Evolutionary conservation across 2,888 invertebrate species (phyloP).

Genomic region (Erebia palarica): DNA sequence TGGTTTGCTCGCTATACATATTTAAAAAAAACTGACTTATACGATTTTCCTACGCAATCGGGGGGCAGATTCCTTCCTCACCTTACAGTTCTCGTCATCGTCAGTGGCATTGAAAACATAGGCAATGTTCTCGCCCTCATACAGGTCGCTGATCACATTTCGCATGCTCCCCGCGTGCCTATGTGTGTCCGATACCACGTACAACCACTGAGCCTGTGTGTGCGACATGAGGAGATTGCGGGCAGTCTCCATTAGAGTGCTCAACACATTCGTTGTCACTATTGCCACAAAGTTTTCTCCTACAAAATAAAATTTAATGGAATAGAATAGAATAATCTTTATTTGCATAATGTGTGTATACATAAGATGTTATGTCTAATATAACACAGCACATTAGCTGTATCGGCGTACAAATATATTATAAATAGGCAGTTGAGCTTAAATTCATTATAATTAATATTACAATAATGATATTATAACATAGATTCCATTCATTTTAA

Average conservation of each 20-base stretch:
- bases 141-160: constrained; percentile 81
- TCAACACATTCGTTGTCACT: constrained; percentile 83
- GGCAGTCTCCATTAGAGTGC: constrained; percentile 86
- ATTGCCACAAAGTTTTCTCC: constrained; percentile 84
- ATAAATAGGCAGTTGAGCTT: too few species aligned
- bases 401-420: too few species aligned
- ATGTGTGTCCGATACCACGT: constrained; percentile 85
- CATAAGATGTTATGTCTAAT: too few species aligned
- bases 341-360: too few species aligned
- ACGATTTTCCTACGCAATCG: too few species aligned
- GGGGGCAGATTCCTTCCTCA: constrained; percentile 46
- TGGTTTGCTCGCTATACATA: too few species aligned
- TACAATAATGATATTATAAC: too few species aligned
- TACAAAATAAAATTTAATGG: constrained; percentile 48
- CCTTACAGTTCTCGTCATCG: constrained; percentile 77
- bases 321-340: too few species aligned
- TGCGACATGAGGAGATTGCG: constrained; percentile 85
- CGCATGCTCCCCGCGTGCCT: constrained; percentile 75
- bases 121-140: constrained; percentile 91
- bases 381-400: too few species aligned
- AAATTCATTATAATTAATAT: too few species aligned
- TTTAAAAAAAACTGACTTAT: too few species aligned
- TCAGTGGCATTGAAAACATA: constrained; percentile 88
- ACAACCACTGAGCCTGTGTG: constrained; percentile 91
- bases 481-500: too few species aligned